Conservation (phyloP, 2,888 invertebrate species). For the Acanthosoma haemorrhoidale region DNA sequence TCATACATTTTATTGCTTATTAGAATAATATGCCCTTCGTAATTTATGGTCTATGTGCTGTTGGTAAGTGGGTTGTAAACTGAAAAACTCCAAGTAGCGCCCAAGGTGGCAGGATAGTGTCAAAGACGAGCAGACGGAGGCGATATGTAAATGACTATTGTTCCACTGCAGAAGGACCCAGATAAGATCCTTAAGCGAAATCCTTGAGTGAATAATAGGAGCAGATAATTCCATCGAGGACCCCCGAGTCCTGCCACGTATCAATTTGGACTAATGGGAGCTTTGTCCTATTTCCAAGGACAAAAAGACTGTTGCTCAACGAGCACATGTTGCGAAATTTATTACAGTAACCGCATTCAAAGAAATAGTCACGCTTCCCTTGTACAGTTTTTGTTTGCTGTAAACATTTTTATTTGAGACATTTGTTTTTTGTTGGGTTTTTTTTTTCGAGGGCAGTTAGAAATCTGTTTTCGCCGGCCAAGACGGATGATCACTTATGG, state of each 20-base stretch:
- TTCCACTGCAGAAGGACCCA: not conserved
- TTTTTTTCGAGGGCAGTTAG: not conserved
- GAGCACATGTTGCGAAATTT: not conserved
- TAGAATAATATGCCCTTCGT: too few relatives aligned
- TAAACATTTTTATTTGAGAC: not conserved
- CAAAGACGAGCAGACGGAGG: not conserved
- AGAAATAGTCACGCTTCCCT: conserved; percentile 2
- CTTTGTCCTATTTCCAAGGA: conserved; percentile 26
- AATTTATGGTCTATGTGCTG: too few relatives aligned
- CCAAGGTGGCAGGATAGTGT: not conserved
- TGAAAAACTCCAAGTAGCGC: too few relatives aligned
- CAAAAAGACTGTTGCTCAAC: conserved; percentile 21
- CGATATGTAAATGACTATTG: conserved; percentile 9
- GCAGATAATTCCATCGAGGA: conserved; percentile 1
- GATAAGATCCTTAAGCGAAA: conserved; percentile 16
- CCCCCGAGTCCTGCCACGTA: not conserved
- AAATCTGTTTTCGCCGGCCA: not conserved
- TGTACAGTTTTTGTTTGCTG: not conserved
- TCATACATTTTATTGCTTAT: too few relatives aligned
- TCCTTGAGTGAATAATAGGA: conserved; percentile 22
- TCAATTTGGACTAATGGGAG: conserved; percentile 26
- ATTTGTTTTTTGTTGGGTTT: not conserved
- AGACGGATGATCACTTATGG: not conserved
- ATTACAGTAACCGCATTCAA: not conserved
- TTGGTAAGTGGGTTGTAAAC: too few relatives aligned